Conservation (phyloP, 1,140 invertebrate genomes). For the Dendrolimus kikuchii region DNA sequence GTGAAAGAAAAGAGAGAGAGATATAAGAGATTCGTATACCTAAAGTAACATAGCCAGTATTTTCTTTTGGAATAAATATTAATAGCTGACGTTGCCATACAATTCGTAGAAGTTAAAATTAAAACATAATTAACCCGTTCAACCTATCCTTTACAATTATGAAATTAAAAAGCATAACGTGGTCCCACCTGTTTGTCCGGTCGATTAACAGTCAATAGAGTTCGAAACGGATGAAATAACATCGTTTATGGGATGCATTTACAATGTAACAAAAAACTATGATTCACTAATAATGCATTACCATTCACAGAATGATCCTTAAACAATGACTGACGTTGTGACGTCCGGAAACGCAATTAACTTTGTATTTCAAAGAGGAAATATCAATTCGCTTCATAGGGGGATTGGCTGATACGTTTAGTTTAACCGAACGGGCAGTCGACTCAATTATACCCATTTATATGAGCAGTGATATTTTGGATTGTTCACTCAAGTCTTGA, state of each 20-base stretch:
- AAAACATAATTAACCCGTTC: too few species aligned
- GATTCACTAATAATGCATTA: slow-evolving; percentile 35
- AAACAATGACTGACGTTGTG: slow-evolving; percentile 61
- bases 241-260: slow-evolving; percentile 4
- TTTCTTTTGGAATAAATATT: too few species aligned
- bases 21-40: too few species aligned
- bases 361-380: slow-evolving; percentile 65
- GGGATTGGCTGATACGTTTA: slow-evolving; percentile 34
- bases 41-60: too few species aligned
- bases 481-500: too few species aligned
- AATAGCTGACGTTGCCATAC: too few species aligned
- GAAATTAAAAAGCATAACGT: too few species aligned
- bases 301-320: slow-evolving; percentile 38
- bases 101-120: too few species aligned
- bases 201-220: slow-evolving; percentile 11
- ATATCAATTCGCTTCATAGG: slow-evolving; percentile 60
- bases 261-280: slow-evolving; percentile 8
- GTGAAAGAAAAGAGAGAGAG: too few species aligned
- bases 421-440: slow-evolving; percentile 33
- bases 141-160: too few species aligned
- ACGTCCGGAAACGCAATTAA: slow-evolving; percentile 66
- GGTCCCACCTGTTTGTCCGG: too few species aligned
- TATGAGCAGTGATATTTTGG: slow-evolving; percentile 28
- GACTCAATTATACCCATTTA: slow-evolving; percentile 45
- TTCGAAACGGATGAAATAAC: slow-evolving; percentile 15